These are phyloP conservation scores for Dicranocentrus wangi DNA, from an alignment of 2,888 invertebrate species.

Conservation along the genomic window DNA sequence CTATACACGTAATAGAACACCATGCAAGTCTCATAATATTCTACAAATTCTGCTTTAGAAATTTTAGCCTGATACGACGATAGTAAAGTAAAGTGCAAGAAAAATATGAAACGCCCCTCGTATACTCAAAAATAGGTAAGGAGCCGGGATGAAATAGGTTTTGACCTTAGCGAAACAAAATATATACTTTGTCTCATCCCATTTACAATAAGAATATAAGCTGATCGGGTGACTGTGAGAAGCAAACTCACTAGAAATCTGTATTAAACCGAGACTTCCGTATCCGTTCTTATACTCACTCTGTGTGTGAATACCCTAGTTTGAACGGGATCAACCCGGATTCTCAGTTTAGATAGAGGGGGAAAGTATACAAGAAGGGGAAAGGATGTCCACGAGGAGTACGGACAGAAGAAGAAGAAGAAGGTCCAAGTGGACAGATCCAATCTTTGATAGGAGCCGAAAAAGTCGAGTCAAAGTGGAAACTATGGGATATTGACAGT, in stretches of 20 bases:
- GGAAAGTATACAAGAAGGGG: conserved; percentile 8
- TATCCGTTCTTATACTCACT: conserved; percentile 17
- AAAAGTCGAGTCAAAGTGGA: conserved; percentile 50
- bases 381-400: conserved; percentile 10
- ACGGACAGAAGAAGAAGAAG: conserved; percentile 13
- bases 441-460: conserved; percentile 35
- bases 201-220: not conserved
- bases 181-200: conserved; percentile 6
- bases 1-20: too few relatives aligned
- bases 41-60: too few relatives aligned
- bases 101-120: too few relatives aligned
- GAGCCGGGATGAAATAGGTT: too few relatives aligned
- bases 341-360: conserved; percentile 59
- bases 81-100: too few relatives aligned
- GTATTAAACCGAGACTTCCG: not conserved
- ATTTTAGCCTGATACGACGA: too few relatives aligned
- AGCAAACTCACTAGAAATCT: not conserved
- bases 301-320: too few relatives aligned
- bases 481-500: conserved; percentile 32
- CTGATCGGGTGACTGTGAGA: too few relatives aligned
- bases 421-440: conserved; percentile 63
- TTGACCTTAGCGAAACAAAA: too few relatives aligned
- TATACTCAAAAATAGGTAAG: too few relatives aligned
- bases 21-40: too few relatives aligned
- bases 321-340: conserved; percentile 70